Conservation (phyloP, 2,113 vertebrate genomes). For the Vireo altiloquus region DNA sequence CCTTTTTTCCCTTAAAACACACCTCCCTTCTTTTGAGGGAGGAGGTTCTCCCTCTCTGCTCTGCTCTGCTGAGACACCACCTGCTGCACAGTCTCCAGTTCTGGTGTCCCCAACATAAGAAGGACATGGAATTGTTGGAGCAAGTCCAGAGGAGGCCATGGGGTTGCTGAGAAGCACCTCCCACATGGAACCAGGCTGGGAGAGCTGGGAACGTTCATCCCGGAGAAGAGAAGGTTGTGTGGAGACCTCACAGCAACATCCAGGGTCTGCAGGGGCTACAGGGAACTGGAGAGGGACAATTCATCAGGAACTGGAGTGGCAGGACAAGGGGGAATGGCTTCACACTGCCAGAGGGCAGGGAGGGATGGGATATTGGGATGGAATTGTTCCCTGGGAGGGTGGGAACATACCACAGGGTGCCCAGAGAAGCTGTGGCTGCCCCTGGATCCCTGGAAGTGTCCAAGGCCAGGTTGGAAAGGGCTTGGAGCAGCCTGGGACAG, state of each 20-base stretch:
- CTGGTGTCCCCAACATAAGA: background rate
- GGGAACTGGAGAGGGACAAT: background rate
- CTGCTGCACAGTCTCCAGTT: background rate
- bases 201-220: background rate
- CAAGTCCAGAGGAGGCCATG: background rate
- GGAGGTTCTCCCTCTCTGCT: background rate
- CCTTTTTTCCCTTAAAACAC: background rate
- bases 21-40: too few species aligned
- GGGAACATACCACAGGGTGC: background rate
- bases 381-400: accelerated
- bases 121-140: background rate
- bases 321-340: too few species aligned
- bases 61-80: background rate
- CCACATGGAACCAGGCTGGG: accelerated
- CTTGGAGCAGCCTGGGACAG: accelerated
- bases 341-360: accelerated
- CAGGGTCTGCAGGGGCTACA: accelerated
- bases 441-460: background rate
- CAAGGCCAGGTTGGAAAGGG: accelerated
- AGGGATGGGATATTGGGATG: accelerated
- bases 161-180: too few species aligned
- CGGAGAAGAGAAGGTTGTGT: background rate
- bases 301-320: background rate
- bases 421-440: background rate
- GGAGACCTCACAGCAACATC: background rate